Evolutionary conservation across 1,140 invertebrate genomes (phyloP).

Genomic region (Procambarus clarkii): DNA sequence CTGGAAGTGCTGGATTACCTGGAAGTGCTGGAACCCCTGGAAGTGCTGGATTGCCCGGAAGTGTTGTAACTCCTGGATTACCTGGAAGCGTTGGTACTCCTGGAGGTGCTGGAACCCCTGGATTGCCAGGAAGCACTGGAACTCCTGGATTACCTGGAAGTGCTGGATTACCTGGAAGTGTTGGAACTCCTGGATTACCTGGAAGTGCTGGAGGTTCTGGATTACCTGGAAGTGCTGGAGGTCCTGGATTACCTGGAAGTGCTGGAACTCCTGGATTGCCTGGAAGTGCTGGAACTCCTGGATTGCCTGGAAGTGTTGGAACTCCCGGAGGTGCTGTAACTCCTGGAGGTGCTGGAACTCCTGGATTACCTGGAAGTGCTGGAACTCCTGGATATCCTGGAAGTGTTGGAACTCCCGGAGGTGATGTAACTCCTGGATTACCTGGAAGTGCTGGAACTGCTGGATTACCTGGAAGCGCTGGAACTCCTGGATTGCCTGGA

Average conservation of each 20-base stretch:
- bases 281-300: not conserved
- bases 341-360: not conserved
- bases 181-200: constrained; percentile 10
- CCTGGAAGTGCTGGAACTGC: not conserved
- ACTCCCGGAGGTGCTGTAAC: not conserved
- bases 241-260: constrained; percentile 17
- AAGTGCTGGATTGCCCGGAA: not conserved
- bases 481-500: not conserved
- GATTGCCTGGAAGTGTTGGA: not conserved
- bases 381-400: not conserved
- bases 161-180: not conserved
- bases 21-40: not conserved
- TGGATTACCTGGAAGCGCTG: not conserved
- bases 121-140: not conserved
- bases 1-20: not conserved
- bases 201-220: not conserved
- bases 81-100: not conserved
- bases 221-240: constrained; percentile 5
- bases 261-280: not conserved
- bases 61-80: constrained; percentile 12
- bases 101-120: constrained; percentile 4
- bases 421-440: not conserved
- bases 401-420: not conserved
- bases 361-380: not conserved
- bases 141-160: not conserved